Base-by-base conservation (phyloP, 2,113 vertebrate species). In the Chitala chitala region DNA sequence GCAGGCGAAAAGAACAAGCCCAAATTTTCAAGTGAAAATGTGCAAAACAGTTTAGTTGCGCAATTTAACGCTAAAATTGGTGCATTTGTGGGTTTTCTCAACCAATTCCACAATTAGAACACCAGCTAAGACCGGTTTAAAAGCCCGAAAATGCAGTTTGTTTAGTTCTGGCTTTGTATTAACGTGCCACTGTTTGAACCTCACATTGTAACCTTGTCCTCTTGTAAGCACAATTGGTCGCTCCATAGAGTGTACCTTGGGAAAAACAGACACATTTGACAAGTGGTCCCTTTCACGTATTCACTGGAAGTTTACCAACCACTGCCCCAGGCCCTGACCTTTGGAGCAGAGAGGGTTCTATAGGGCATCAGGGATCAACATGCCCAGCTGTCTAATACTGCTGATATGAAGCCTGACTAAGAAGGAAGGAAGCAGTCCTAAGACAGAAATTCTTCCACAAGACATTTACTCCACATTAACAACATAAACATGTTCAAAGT, bases 301-400 rank as follows among this genome's bases (percentile, higher is more conserved):
- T 84, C 80, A 78, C 76, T 74, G 78, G 87, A 87, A 90, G 87
- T 89, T 89, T 91, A 90, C 86, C 82, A 85, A 92, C 89, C 89
- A 88, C 89, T 90, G 87, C 89, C 83, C 86, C 83, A 78, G 81
- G 77, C 79, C 85, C 84, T 89, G 85, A 90, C 84, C 84, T 82
- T 79, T 86, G 82, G 77, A 86, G 88, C 85, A 86, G 85, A 86
- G 76, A 48, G 81, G 87, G 89, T 90, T 88, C 87, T 61, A 71
- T 72, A 77, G 77, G 81, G 82, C 81, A 84, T 81, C 86, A 86
- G 76, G 83, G 89, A 87, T 87, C 86, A 86, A 36, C 85, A 84
- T 84, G 84, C 83, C 76, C 69, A 75, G 86, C 88, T 89, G 85
- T 90, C 73, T 73, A 42, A 80, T 73, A 86, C 82, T 87, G 87